Evolutionary conservation across 2,113 vertebrate species (phyloP).

Genomic region (Hypomesus transpacificus): DNA sequence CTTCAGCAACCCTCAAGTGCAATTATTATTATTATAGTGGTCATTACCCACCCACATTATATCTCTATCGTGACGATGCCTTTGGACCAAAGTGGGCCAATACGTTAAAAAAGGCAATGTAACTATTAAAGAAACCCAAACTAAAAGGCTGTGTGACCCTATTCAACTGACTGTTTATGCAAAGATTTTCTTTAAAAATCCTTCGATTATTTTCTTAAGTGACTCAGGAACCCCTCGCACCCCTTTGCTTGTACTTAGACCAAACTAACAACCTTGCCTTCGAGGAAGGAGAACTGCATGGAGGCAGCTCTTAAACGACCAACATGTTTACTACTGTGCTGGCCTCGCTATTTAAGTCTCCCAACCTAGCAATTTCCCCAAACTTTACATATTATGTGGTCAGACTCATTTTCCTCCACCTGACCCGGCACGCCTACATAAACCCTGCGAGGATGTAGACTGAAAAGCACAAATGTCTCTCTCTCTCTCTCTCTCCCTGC

Average conservation of each 20-base stretch:
- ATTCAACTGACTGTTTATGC: not conserved
- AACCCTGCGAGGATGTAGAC: not conserved
- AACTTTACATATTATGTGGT: slow-evolving; percentile 67
- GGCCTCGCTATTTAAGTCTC: slow-evolving; percentile 65
- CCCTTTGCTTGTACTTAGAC: slow-evolving; percentile 38
- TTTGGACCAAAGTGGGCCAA: not conserved
- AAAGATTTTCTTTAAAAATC: slow-evolving; percentile 3
- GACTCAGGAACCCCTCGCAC: not conserved
- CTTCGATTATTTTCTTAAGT: slow-evolving; percentile 6
- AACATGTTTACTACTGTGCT: slow-evolving; percentile 60
- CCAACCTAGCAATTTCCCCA: slow-evolving; percentile 64
- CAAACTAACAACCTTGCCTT: slow-evolving; percentile 36
- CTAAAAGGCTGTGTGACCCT: not conserved
- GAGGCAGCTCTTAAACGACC: slow-evolving; percentile 47
- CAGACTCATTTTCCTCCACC: slow-evolving; percentile 59
- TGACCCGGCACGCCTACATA: slow-evolving; percentile 60
- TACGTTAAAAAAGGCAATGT: too few relatives aligned
- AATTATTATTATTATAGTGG: not conserved
- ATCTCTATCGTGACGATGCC: not conserved
- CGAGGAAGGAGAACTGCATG: slow-evolving; percentile 33
- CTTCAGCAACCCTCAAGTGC: too few relatives aligned
- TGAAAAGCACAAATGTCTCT: not conserved
- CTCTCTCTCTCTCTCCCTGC: slow-evolving; percentile 1
- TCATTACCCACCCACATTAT: not conserved
- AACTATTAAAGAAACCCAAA: not conserved